Conservation (phyloP, 2,113 vertebrate genomes). For the Zosterops lateralis region DNA sequence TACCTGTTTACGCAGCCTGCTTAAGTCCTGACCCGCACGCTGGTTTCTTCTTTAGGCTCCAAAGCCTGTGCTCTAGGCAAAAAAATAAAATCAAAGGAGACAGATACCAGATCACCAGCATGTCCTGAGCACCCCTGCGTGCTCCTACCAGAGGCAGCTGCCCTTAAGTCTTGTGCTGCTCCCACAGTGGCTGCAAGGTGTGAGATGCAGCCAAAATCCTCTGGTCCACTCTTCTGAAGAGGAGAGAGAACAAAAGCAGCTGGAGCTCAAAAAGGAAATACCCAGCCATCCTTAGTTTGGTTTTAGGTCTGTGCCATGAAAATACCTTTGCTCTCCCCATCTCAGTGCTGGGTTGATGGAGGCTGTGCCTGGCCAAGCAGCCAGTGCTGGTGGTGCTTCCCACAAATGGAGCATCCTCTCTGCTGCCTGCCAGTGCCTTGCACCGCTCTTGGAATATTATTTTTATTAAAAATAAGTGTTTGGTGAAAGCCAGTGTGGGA, state of each 20-base stretch:
- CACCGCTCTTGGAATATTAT: neutral
- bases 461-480: neutral
- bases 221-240: accelerated
- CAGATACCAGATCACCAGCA: neutral
- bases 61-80: slow-evolving; percentile 7
- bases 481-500: neutral
- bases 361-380: neutral
- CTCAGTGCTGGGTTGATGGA: neutral
- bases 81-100: slow-evolving; percentile 4
- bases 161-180: neutral
- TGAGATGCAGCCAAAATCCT: neutral
- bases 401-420: accelerated
- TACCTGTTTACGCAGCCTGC: slow-evolving; percentile 78
- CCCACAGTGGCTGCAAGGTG: neutral
- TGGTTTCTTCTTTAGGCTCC: slow-evolving; percentile 54
- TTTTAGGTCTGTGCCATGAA: neutral
- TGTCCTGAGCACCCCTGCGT: neutral
- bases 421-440: neutral
- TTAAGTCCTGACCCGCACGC: slow-evolving; percentile 70
- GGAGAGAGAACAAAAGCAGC: neutral
- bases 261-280: neutral
- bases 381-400: neutral
- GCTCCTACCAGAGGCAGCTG: neutral
- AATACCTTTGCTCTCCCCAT: neutral
- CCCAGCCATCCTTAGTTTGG: neutral